Percentiles rank a stretch among this genome's conserved stretches.
Evolutionary conservation across 2,113 vertebrate species (phyloP).

Genomic region (Cyprinus carpio): DNA sequence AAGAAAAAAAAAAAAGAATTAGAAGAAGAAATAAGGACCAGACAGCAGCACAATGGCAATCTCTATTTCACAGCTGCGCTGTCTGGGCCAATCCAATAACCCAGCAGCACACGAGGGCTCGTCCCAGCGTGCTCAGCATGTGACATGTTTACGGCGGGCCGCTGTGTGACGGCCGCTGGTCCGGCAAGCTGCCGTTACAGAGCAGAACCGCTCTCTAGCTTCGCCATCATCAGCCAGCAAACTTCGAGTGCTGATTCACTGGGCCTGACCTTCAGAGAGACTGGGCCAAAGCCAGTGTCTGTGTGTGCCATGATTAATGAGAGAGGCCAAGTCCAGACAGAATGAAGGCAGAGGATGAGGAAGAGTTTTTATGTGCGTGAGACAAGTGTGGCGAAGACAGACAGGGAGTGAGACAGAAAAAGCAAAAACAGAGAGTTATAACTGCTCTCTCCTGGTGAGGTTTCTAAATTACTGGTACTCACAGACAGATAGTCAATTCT

Average conservation of each 20-base stretch:
- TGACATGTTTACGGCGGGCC: constrained; percentile 19
- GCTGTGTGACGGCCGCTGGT: not conserved
- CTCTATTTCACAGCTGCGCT: not conserved
- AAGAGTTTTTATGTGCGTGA: not conserved
- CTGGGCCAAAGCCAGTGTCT: constrained; percentile 41
- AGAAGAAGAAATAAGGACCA: not conserved
- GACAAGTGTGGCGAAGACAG: not conserved
- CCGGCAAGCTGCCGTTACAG: not conserved
- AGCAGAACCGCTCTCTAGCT: not conserved
- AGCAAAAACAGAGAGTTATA: constrained; percentile 35
- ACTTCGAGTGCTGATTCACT: constrained; percentile 46
- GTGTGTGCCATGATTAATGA: constrained; percentile 46
- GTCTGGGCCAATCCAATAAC: not conserved
- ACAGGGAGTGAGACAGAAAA: constrained; percentile 2
- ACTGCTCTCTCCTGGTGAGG: constrained; percentile 45
- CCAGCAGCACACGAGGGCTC: not conserved
- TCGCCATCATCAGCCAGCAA: not conserved
- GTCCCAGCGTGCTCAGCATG: not conserved
- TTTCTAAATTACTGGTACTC: constrained; percentile 53
- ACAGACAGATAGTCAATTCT: constrained; percentile 55
- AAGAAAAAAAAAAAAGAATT: not conserved
- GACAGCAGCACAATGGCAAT: not conserved
- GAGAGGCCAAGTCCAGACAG: constrained; percentile 28
- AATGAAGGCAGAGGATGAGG: not conserved
- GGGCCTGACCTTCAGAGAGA: constrained; percentile 53